phyloP scores from a whole-genome alignment of 2,888 invertebrate genomes.

The Ceramica pisi region DNA sequence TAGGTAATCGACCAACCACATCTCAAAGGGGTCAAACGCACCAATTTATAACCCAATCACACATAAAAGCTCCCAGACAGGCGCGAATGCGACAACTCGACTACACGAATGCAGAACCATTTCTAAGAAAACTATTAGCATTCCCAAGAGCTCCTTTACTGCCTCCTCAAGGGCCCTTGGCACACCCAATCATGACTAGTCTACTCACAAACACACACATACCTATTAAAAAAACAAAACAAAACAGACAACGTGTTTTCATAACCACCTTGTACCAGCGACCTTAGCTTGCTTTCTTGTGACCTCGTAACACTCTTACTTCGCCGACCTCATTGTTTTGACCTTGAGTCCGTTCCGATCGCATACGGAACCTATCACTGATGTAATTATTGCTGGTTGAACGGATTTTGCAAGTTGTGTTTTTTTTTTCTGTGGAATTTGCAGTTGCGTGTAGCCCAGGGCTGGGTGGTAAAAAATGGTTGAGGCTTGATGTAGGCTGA shows the following conservation, averaged over 20 bases:
- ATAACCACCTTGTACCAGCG: constrained; percentile 52
- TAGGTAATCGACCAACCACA: too few relatives aligned
- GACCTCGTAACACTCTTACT: constrained; percentile 61
- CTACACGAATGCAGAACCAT: background rate
- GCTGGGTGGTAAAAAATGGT: constrained; percentile 3
- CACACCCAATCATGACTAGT: background rate
- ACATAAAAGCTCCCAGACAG: too few relatives aligned
- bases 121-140: too few relatives aligned
- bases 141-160: too few relatives aligned
- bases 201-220: background rate
- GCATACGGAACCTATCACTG: constrained; percentile 60
- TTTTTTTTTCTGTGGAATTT: background rate
- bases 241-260: constrained; percentile 42
- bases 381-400: constrained; percentile 26
- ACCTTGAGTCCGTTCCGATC: constrained; percentile 57
- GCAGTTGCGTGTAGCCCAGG: constrained; percentile 10
- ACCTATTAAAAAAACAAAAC: constrained; percentile 23
- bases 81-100: background rate
- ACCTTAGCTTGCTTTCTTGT: constrained; percentile 63
- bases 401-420: constrained; percentile 33
- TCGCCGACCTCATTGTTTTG: constrained; percentile 56
- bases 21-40: too few relatives aligned
- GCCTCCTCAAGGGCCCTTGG: background rate
- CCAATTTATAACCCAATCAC: too few relatives aligned
- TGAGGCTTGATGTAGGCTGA: background rate